Conservation (phyloP, 1,140 invertebrate species). For the Yoshiicerus persimilis region DNA sequence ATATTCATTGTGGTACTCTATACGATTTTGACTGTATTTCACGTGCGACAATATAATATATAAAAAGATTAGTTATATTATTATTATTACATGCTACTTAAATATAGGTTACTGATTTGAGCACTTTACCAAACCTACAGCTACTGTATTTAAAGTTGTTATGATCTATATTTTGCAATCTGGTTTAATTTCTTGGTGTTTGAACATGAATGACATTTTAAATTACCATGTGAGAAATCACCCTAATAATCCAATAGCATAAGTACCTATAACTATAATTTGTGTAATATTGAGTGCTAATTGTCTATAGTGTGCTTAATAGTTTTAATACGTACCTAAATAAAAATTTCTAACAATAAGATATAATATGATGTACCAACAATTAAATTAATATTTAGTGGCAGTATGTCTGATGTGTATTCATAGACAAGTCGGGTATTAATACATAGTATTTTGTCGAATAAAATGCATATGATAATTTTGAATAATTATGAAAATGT, state of each 20-base stretch:
- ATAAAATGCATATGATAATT: neutral
- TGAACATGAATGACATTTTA: neutral
- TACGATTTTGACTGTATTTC: no score
- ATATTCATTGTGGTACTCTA: no score
- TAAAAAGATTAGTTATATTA: no score
- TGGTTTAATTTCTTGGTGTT: neutral
- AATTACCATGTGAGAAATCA: neutral
- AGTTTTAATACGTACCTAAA: neutral
- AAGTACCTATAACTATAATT: neutral
- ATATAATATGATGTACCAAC: neutral
- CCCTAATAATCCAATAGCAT: neutral
- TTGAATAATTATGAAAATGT: neutral
- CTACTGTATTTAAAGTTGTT: neutral
- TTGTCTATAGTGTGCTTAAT: neutral
- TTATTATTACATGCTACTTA: no score
- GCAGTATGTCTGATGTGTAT: neutral
- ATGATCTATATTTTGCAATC: neutral
- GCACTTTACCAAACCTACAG: neutral
- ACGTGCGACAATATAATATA: no score
- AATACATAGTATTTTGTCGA: slow-evolving; percentile 19
- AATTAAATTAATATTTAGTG: neutral
- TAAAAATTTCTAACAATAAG: neutral
- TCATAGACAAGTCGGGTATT: slow-evolving; percentile 8
- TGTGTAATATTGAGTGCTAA: neutral
- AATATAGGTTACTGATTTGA: neutral